A percentile compares a stretch with the other conserved stretches of the same genome.
phyloP scores from a whole-genome alignment of 2,888 invertebrate species.

The Tinea pellionella region DNA sequence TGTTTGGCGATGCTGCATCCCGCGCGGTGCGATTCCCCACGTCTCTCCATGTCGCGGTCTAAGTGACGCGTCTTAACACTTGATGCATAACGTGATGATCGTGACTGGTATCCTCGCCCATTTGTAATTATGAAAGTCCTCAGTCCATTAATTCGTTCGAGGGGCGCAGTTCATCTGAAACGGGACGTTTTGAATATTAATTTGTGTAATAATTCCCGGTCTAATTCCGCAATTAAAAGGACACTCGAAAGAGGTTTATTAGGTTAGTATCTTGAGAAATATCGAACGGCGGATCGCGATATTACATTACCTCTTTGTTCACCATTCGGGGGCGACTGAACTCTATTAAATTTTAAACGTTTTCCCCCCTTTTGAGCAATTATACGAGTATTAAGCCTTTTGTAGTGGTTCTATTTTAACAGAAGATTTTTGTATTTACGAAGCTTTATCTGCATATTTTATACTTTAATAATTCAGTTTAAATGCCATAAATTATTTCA shows the following conservation, averaged over 20 bases:
- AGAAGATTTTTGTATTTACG: too few relatives aligned
- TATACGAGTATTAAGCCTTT: conserved; percentile 26
- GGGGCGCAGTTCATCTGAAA: conserved; percentile 14
- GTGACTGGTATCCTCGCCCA: background rate
- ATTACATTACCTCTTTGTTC: conserved; percentile 8
- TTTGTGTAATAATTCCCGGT: conserved; percentile 17
- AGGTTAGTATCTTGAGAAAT: conserved; percentile 22
- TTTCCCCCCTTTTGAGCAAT: conserved; percentile 9
- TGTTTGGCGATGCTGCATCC: conserved; percentile 62
- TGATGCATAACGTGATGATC: background rate
- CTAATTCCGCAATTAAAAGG: conserved; percentile 33
- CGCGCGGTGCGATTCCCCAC: conserved; percentile 50
- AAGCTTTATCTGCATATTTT: too few relatives aligned
- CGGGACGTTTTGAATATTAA: conserved; percentile 15
- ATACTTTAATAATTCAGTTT: too few relatives aligned
- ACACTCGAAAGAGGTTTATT: conserved; percentile 29
- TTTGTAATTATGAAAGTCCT: background rate
- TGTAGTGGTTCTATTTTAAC: conserved; percentile 23
- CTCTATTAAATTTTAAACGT: conserved; percentile 14
- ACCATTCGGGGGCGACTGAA: background rate
- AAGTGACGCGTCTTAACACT: background rate
- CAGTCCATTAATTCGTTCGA: background rate
- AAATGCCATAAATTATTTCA: too few relatives aligned
- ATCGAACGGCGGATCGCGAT: conserved; percentile 1
- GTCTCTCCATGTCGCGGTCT: conserved; percentile 38